These are phyloP conservation scores for Drosophila picticornis DNA, from an alignment of 2,888 invertebrate genomes.

Conservation along the genomic window DNA sequence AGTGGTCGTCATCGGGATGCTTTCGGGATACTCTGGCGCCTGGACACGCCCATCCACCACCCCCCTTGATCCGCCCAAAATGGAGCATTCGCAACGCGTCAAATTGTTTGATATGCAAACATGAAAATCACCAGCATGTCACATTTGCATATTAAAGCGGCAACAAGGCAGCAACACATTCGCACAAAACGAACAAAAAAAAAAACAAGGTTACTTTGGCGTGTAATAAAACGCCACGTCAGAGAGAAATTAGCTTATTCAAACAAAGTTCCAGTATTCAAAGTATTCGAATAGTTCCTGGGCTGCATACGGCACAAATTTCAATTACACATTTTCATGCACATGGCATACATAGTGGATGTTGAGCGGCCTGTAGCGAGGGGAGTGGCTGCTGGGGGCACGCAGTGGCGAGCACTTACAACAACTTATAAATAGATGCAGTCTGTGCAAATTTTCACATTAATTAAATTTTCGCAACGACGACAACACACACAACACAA, in stretches of 20 bases:
- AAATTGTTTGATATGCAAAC: constrained; percentile 60
- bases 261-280: constrained; percentile 22
- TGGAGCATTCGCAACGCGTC: constrained; percentile 39
- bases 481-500: constrained; percentile 44
- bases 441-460: constrained; percentile 83
- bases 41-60: constrained; percentile 12
- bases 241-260: constrained; percentile 33
- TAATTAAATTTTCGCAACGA: constrained; percentile 80
- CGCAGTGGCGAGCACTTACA: constrained; percentile 72
- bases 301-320: constrained; percentile 53
- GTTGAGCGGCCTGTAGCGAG: constrained; percentile 4
- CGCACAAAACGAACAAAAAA: not conserved
- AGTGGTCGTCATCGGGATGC: constrained; percentile 23
- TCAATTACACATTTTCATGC: constrained; percentile 60
- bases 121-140: constrained; percentile 46
- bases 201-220: not conserved
- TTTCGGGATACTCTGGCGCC: constrained; percentile 10
- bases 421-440: constrained; percentile 80
- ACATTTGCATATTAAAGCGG: constrained; percentile 57
- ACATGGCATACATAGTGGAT: constrained; percentile 49
- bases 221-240: constrained; percentile 19
- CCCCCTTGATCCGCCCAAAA: not conserved
- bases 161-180: constrained; percentile 1
- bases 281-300: constrained; percentile 26
- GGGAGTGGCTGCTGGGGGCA: not conserved